Percentiles rank a stretch among this genome's conserved stretches.
Conservation (phyloP, 2,797 vertebrate species). For the Sternarchorhynchus goeldii region DNA sequence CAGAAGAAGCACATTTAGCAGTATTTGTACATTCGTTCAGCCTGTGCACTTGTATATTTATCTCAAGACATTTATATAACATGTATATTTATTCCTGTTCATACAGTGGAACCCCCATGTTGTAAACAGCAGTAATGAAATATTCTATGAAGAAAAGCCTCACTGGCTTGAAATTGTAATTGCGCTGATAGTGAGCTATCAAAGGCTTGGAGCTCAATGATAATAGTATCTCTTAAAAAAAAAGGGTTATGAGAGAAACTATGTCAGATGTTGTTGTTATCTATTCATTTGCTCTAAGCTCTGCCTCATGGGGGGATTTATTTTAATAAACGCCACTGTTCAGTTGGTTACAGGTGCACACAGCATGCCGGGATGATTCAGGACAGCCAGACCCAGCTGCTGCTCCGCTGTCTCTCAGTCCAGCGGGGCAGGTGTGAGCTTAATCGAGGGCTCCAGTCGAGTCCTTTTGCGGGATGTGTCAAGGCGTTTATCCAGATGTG, state of each 20-base stretch:
- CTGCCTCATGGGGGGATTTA: conserved; percentile 50
- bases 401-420: conserved; percentile 38
- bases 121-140: not conserved
- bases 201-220: conserved; percentile 62
- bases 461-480: conserved; percentile 5
- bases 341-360: conserved; percentile 58
- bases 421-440: conserved; percentile 9
- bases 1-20: not conserved
- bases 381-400: conserved; percentile 34
- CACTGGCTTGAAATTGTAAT: conserved; percentile 14
- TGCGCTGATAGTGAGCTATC: conserved; percentile 17
- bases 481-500: conserved; percentile 7
- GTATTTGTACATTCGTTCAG: not conserved
- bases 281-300: conserved; percentile 59
- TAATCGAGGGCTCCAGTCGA: conserved; percentile 35
- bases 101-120: too few relatives aligned
- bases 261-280: conserved; percentile 64
- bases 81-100: too few relatives aligned
- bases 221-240: conserved; percentile 54
- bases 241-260: conserved; percentile 19
- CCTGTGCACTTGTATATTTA: not conserved
- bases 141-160: not conserved
- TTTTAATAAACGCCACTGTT: conserved; percentile 53
- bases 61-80: not conserved
- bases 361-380: conserved; percentile 59